Conservation (phyloP, 2,113 vertebrate genomes). For the Eulacestoma nigropectus region DNA sequence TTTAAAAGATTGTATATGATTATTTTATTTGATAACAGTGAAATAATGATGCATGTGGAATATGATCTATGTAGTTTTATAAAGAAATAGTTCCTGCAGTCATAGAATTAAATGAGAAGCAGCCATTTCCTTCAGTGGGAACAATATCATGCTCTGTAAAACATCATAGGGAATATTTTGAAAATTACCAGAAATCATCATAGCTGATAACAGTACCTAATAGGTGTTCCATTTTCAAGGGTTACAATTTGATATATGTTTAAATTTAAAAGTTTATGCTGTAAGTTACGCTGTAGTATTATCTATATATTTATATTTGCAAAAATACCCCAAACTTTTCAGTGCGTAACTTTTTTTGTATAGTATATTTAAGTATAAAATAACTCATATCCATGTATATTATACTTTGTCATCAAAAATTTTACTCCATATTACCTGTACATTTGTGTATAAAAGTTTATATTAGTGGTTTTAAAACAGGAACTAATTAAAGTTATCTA, state of each 20-base stretch:
- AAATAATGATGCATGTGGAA: slow-evolving; percentile 40
- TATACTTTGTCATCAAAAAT: slow-evolving; percentile 65
- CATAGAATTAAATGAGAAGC: background rate
- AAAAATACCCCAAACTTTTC: background rate
- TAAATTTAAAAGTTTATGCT: slow-evolving; percentile 47
- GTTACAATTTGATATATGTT: background rate
- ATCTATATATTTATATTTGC: slow-evolving; percentile 64
- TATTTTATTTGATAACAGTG: slow-evolving; percentile 33
- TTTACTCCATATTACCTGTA: slow-evolving; percentile 73
- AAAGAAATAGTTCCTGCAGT: background rate
- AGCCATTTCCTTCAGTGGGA: background rate
- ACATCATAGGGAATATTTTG: background rate
- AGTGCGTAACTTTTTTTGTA: background rate
- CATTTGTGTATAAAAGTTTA: slow-evolving; percentile 85
- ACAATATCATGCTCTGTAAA: background rate
- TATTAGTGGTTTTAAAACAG: slow-evolving; percentile 73
- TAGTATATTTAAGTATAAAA: slow-evolving; percentile 24
- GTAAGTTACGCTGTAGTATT: slow-evolving; percentile 32
- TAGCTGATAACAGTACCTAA: background rate
- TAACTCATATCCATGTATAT: slow-evolving; percentile 13
- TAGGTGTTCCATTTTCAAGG: background rate
- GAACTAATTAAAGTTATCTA: slow-evolving; percentile 71
- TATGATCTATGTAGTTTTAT: background rate
- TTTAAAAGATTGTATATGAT: background rate
- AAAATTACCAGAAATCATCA: background rate